These are phyloP conservation scores for Chaetodon auriga DNA, from an alignment of 2,113 vertebrate genomes.

Conservation along the genomic window DNA sequence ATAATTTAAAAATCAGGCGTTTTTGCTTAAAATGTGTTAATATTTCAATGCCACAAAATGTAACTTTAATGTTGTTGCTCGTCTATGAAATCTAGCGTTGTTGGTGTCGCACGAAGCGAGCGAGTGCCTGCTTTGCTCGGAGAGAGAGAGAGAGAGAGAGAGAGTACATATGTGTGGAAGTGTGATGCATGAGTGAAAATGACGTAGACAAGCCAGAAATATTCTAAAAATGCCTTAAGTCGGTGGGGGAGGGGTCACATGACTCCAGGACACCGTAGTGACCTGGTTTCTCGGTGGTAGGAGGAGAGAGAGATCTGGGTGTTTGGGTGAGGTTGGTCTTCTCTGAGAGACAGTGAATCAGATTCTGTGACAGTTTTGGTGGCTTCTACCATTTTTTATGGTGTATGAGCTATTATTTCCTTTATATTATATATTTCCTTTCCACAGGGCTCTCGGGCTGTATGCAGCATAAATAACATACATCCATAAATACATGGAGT, in stretches of 20 bases:
- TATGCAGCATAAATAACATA: background rate
- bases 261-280: slow-evolving; percentile 61
- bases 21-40: background rate
- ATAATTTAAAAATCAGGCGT: background rate
- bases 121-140: background rate
- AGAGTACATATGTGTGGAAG: background rate
- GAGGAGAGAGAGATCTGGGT: background rate
- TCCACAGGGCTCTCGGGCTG: background rate
- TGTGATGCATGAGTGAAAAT: slow-evolving; percentile 65
- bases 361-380: background rate
- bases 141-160: slow-evolving; percentile 6
- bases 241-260: slow-evolving; percentile 77
- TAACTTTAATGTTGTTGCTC: background rate
- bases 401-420: background rate
- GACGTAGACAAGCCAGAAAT: slow-evolving; percentile 55
- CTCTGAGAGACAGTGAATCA: background rate
- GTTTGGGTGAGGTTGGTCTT: background rate
- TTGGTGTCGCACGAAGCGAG: background rate
- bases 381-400: background rate
- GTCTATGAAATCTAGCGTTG: background rate
- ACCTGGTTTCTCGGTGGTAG: slow-evolving; percentile 58
- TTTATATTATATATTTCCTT: background rate
- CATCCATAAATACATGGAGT: background rate
- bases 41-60: background rate
- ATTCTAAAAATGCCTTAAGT: slow-evolving; percentile 78